phyloP scores from a whole-genome alignment of 2,797 vertebrate genomes.

The Anolis apletophallus region DNA sequence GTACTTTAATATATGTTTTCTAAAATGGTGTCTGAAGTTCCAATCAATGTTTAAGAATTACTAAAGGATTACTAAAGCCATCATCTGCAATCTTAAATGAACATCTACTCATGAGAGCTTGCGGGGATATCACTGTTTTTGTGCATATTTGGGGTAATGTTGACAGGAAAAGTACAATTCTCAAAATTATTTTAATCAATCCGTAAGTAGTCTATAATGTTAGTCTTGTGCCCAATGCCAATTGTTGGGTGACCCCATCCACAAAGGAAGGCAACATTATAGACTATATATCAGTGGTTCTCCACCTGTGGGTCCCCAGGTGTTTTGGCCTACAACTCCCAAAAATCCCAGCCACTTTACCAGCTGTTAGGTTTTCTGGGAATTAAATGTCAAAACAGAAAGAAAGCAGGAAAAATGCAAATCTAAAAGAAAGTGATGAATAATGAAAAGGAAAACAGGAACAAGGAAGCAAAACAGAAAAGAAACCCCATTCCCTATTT shows the following conservation, averaged over 20 bases:
- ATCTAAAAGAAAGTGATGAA: slow-evolving; percentile 22
- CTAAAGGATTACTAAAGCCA: background rate
- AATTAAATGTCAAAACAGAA: too few species aligned
- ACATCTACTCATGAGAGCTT: background rate
- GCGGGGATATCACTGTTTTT: background rate
- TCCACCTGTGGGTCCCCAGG: too few species aligned
- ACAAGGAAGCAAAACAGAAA: slow-evolving; percentile 18
- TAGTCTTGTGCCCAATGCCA: background rate
- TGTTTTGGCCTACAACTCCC: too few species aligned
- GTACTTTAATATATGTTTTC: slow-evolving; percentile 51
- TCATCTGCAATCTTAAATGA: background rate
- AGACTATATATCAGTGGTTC: too few species aligned
- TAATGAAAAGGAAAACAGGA: background rate
- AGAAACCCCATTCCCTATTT: slow-evolving; percentile 14
- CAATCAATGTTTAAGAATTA: background rate
- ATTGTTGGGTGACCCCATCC: background rate
- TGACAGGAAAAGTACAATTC: background rate
- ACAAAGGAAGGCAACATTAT: background rate
- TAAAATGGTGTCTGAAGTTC: background rate
- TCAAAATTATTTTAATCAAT: background rate
- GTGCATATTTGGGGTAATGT: background rate
- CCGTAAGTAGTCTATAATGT: too few species aligned
- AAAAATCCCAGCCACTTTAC: too few species aligned
- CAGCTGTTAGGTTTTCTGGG: too few species aligned
- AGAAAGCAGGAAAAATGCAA: slow-evolving; percentile 40